Evolutionary conservation across 2,888 invertebrate species (phyloP), one percentile per base, ranked within the genome.

Genomic region (Ophraella communa): DNA sequence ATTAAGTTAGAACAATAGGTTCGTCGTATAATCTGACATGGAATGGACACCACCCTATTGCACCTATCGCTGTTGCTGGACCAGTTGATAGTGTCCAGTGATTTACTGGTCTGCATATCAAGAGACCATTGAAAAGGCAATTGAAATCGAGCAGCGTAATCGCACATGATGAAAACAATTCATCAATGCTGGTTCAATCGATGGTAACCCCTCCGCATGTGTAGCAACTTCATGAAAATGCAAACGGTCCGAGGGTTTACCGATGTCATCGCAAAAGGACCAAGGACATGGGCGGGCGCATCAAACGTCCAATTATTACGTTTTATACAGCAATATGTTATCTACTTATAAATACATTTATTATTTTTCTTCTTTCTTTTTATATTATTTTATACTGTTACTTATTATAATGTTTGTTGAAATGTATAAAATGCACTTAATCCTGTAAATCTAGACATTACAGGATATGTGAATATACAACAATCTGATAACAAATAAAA

Each of bases 151-250:
- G 76, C 79, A 74, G 76, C 76, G 80, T 82, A 82, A 82, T 82
- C 81, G 81, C 80, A 81, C 81, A 82, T 82, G 82, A 82, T 82
- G 82, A 83, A 82, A 82, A 82, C 83, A 79, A 82, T 83, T 81
- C 80, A 82, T 83, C 82, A 82, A 80, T 77, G 78, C 76, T 74
- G 71, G 73, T 63, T 60, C 71, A 77, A 79, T 79, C 79, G 78
- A 79, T 80, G 79, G 71, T 56, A 65, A 62, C 55, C 62, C 62
- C 56, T 52, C 63, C 52, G 54, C 58, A 57, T 47, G 64, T 65
- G 65, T 65, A 64, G 71, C 65, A 74, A 78, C 76, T 79, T 76
- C 77, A 78, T 79, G 78, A 79, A 79, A 79, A 79, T 79, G 76
- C 78, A 76, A 79, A 78, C 72, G 68, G 64, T 64, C 72, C 69